A percentile compares a stretch with the other conserved stretches of the same genome.
Conservation (phyloP, 2,113 vertebrate genomes). For the Danionella cerebrum region DNA sequence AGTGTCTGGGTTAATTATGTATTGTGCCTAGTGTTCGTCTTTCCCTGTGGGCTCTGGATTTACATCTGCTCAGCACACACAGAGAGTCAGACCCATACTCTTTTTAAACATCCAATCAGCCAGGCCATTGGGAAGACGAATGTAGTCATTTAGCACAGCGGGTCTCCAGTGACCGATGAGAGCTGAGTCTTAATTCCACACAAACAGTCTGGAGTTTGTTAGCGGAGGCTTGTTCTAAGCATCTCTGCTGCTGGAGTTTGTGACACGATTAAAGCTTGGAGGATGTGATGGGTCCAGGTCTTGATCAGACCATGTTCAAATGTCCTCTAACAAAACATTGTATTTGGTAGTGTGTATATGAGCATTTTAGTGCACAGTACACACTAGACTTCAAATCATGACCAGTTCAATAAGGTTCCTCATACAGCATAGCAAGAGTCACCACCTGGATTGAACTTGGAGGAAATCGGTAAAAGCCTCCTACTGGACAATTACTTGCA, state of each 20-base stretch:
- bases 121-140: conserved; percentile 23
- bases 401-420: no score
- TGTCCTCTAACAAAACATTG: no score
- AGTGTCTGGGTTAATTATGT: conserved; percentile 69
- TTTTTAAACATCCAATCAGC: conserved; percentile 23
- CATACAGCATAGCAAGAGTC: no score
- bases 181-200: background rate
- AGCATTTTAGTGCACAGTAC: no score
- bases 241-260: background rate
- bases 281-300: no score
- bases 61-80: conserved; percentile 40
- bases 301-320: no score
- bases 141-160: conserved; percentile 25
- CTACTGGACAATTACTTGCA: no score
- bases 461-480: no score
- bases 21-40: conserved; percentile 55
- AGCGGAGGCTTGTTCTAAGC: background rate
- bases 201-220: conserved; percentile 24
- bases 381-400: no score
- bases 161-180: conserved; percentile 19
- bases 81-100: conserved; percentile 7
- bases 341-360: no score
- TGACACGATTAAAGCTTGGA: no score
- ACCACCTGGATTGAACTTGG: no score
- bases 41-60: conserved; percentile 48